Percentiles rank a stretch among this genome's conserved stretches.
phyloP scores from a whole-genome alignment of 1,140 invertebrate genomes.

The Temnothorax nylanderi region DNA sequence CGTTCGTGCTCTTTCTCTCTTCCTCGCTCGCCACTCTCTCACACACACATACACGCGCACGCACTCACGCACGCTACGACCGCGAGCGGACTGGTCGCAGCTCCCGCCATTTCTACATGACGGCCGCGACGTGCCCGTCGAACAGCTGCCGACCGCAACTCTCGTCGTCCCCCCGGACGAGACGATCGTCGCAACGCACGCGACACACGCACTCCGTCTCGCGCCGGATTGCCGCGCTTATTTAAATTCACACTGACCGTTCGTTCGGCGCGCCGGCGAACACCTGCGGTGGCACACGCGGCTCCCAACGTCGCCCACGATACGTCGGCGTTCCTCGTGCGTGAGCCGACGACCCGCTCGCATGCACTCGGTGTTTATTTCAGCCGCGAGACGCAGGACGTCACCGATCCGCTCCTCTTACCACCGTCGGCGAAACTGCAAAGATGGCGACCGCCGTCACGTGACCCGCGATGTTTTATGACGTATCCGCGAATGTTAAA shows the following conservation, averaged over 20 bases:
- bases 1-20: background rate
- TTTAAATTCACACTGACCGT: slow-evolving; percentile 79
- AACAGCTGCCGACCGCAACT: slow-evolving; percentile 77
- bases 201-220: slow-evolving; percentile 50
- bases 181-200: slow-evolving; percentile 67
- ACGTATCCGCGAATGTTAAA: slow-evolving; percentile 74
- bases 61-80: background rate
- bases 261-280: slow-evolving; percentile 73
- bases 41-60: background rate
- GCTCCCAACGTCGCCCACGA: slow-evolving; percentile 64
- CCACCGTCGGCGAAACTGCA: slow-evolving; percentile 81
- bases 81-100: slow-evolving; percentile 13
- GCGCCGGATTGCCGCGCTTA: slow-evolving; percentile 73
- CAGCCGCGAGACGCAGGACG: slow-evolving; percentile 79
- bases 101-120: slow-evolving; percentile 76
- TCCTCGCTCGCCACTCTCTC: background rate
- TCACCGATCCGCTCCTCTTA: slow-evolving; percentile 78
- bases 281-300: slow-evolving; percentile 71
- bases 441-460: slow-evolving; percentile 82
- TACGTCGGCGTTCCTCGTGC: slow-evolving; percentile 66
- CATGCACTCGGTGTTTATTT: slow-evolving; percentile 82
- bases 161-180: slow-evolving; percentile 74
- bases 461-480: slow-evolving; percentile 78
- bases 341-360: slow-evolving; percentile 69
- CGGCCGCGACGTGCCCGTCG: slow-evolving; percentile 74